These are phyloP conservation scores for Agrilus planipennis DNA, from an alignment of 1,140 invertebrate species.

Conservation along the genomic window DNA sequence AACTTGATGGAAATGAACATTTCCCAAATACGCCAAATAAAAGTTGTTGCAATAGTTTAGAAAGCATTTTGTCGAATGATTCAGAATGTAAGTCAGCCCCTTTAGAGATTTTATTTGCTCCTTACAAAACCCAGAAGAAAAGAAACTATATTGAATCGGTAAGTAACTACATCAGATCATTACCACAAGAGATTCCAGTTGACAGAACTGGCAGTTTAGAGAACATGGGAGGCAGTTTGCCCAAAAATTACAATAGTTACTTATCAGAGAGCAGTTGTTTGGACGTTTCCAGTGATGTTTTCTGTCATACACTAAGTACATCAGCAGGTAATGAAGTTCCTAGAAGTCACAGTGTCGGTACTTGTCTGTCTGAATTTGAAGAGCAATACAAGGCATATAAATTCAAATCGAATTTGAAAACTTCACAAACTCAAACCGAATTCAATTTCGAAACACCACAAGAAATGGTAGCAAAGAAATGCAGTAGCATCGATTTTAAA, in stretches of 20 bases:
- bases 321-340: no score
- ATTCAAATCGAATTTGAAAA: conserved; percentile 19
- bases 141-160: not conserved
- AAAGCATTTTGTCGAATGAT: conserved; percentile 67
- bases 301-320: no score
- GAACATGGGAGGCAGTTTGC: conserved; percentile 13
- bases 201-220: no score
- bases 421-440: conserved; percentile 32
- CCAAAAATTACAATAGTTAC: conserved; percentile 14
- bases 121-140: conserved; percentile 13
- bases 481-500: conserved; percentile 29
- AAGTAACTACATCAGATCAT: no score
- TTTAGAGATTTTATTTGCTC: conserved; percentile 51
- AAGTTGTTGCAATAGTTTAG: conserved; percentile 59
- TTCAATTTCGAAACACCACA: conserved; percentile 25
- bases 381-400: no score
- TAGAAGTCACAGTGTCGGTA: no score
- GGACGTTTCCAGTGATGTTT: no score
- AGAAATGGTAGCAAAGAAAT: conserved; percentile 23
- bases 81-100: conserved; percentile 65
- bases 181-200: no score
- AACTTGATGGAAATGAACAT: conserved; percentile 46
- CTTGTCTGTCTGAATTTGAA: no score
- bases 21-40: no score
- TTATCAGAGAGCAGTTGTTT: no score